Percentiles rank a stretch among this genome's conserved stretches.
phyloP scores from a whole-genome alignment of 2,888 invertebrate species.

The Flexamia atlantica region DNA sequence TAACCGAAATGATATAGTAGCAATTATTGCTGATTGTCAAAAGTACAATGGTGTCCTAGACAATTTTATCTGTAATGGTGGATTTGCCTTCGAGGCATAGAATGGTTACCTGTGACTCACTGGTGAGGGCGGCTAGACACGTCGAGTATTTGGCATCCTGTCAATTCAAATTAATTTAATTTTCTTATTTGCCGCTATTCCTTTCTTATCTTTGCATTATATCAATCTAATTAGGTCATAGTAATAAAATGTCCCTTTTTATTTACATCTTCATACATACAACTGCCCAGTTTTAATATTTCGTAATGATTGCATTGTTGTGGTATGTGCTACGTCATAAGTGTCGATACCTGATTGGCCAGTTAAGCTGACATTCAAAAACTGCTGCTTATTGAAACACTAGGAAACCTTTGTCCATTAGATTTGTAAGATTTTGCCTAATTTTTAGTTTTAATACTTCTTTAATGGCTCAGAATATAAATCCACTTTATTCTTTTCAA shows the following conservation, averaged over 20 bases:
- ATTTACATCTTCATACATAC: constrained; percentile 11
- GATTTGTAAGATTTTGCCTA: constrained; percentile 1
- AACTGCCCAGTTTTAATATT: background rate
- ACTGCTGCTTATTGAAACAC: constrained; percentile 27
- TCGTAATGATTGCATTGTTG: constrained; percentile 49
- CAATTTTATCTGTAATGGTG: too few species aligned
- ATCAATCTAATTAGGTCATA: too few species aligned
- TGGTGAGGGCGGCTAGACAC: too few species aligned
- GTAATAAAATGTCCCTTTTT: background rate
- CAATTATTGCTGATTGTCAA: too few species aligned
- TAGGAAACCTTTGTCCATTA: background rate
- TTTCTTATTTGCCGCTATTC: too few species aligned
- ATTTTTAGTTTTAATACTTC: constrained; percentile 27
- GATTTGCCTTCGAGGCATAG: too few species aligned
- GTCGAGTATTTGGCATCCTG: too few species aligned
- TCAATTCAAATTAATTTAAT: too few species aligned
- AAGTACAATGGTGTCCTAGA: too few species aligned
- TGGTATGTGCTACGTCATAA: constrained; percentile 50
- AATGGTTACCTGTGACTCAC: too few species aligned
- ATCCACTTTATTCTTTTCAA: constrained; percentile 86
- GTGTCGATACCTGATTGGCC: constrained; percentile 46
- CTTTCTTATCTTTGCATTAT: too few species aligned
- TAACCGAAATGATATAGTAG: too few species aligned
- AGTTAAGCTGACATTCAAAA: constrained; percentile 48
- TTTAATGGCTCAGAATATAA: constrained; percentile 91